phyloP scores from a whole-genome alignment of 2,797 vertebrate species.

The Tiaroga cobitis region DNA sequence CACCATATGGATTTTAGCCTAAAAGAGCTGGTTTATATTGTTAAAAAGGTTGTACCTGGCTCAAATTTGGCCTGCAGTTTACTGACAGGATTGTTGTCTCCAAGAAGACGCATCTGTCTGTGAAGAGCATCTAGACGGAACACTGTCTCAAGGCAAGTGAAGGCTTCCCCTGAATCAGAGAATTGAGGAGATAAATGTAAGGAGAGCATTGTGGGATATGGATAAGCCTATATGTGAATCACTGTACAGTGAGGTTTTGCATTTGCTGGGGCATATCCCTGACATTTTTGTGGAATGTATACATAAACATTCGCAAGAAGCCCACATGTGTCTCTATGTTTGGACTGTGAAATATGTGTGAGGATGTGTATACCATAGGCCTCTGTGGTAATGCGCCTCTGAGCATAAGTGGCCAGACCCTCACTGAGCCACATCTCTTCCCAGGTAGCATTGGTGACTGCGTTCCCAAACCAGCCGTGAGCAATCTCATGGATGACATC shows the following conservation, averaged over 20 bases:
- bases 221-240: not conserved
- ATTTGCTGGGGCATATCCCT: not conserved
- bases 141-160: slow-evolving; percentile 93
- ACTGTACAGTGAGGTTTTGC: not conserved
- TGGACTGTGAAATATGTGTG: not conserved
- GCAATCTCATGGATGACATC: slow-evolving; percentile 95
- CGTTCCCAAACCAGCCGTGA: slow-evolving; percentile 97
- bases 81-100: slow-evolving; percentile 93
- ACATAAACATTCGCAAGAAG: not conserved
- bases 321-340: not conserved
- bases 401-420: slow-evolving; percentile 93
- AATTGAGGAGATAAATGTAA: not conserved
- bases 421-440: slow-evolving; percentile 99
- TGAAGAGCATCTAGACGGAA: slow-evolving; percentile 94
- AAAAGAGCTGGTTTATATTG: not conserved
- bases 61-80: slow-evolving; percentile 94
- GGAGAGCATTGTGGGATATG: not conserved
- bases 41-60: slow-evolving; percentile 75
- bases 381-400: slow-evolving; percentile 93
- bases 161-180: slow-evolving; percentile 83
- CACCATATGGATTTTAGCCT: not conserved
- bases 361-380: slow-evolving; percentile 81
- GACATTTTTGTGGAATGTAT: slow-evolving; percentile 15
- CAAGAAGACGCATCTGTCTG: slow-evolving; percentile 92
- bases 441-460: slow-evolving; percentile 96